Percentiles rank a stretch among this genome's conserved stretches.
phyloP scores from a whole-genome alignment of 2,888 invertebrate species.

The Perizoma affinitatum region DNA sequence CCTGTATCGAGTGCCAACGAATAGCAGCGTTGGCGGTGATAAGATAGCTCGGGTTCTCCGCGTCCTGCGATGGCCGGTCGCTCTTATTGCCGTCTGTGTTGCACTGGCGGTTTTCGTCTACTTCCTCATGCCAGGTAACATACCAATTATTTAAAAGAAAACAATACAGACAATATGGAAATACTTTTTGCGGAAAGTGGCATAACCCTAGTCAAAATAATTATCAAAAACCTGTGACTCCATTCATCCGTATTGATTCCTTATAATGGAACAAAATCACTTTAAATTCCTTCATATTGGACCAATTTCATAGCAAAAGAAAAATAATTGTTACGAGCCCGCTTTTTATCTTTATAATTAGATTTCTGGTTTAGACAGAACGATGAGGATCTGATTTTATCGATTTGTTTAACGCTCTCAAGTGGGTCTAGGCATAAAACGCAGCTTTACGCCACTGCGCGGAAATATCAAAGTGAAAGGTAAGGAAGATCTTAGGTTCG shows the following conservation, averaged over 20 bases:
- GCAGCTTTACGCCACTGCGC: constrained; percentile 10
- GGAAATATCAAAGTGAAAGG: constrained; percentile 23
- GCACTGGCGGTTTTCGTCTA: constrained; percentile 78
- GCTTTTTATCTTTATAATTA: background rate
- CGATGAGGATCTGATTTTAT: constrained; percentile 4
- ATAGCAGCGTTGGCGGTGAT: constrained; percentile 49
- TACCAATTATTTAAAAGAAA: constrained; percentile 7
- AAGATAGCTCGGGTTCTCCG: constrained; percentile 62
- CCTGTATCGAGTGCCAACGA: constrained; percentile 70
- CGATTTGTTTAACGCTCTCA: background rate
- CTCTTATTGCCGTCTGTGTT: constrained; percentile 72
- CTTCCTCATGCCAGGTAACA: constrained; percentile 79
- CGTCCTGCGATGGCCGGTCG: constrained; percentile 76
- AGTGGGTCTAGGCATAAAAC: constrained; percentile 2
- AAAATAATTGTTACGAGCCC: too few relatives aligned
- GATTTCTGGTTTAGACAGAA: background rate
- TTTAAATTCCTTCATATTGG: too few relatives aligned
- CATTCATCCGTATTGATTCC: too few relatives aligned
- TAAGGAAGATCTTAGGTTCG: constrained; percentile 13
- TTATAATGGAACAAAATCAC: too few relatives aligned
- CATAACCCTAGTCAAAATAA: constrained; percentile 4
- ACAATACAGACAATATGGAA: background rate
- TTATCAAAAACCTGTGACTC: background rate
- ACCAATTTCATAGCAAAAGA: too few relatives aligned
- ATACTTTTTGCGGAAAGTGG: constrained; percentile 3